phyloP scores from a whole-genome alignment of 1,140 invertebrate species.

The Ips typographus region DNA sequence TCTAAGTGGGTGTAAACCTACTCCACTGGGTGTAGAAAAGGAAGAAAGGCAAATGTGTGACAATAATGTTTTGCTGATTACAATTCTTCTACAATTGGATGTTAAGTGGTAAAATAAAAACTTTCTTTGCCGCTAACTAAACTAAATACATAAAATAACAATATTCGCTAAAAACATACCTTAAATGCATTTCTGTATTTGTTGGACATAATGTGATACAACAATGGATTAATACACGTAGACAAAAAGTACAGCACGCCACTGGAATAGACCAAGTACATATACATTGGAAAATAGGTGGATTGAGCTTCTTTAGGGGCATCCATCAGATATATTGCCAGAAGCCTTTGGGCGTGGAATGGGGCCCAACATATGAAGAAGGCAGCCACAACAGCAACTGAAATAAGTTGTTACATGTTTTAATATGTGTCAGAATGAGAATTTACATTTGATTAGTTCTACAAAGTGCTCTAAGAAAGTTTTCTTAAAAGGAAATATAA shows the following conservation, averaged over 20 bases:
- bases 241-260: constrained; percentile 73
- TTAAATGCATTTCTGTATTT: constrained; percentile 84
- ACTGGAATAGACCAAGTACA: constrained; percentile 66
- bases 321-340: constrained; percentile 64
- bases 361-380: constrained; percentile 96
- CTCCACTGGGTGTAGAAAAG: too few species aligned
- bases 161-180: constrained; percentile 53
- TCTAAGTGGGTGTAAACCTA: too few species aligned
- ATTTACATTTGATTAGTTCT: not conserved
- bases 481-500: not conserved
- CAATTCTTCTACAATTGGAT: too few species aligned
- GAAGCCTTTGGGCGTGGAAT: constrained; percentile 84
- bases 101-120: too few species aligned
- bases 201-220: constrained; percentile 87
- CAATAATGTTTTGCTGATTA: too few species aligned
- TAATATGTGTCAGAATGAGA: not conserved
- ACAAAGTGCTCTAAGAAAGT: not conserved
- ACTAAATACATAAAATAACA: too few species aligned
- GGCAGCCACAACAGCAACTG: constrained; percentile 91
- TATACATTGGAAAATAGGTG: constrained; percentile 58
- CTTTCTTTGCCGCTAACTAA: too few species aligned
- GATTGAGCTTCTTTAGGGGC: constrained; percentile 45
- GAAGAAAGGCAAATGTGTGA: too few species aligned
- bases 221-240: constrained; percentile 78
- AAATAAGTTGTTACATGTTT: constrained; percentile 38